Evolutionary conservation across 2,888 invertebrate species (phyloP), one percentile per base, ranked within the genome.

Genomic region (Chrysolina oricalcia): DNA sequence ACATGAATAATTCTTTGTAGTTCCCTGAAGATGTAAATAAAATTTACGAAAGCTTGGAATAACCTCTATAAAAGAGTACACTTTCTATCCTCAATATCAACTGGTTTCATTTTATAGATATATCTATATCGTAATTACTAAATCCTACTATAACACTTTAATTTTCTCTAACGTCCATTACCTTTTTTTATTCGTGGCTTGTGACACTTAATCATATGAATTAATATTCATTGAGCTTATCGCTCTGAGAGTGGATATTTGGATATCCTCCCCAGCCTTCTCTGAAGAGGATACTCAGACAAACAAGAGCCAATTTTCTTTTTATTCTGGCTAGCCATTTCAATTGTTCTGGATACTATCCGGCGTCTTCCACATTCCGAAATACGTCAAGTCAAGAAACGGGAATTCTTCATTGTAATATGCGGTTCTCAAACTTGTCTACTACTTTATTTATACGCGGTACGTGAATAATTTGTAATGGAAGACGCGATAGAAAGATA

Each of bases 271-370:
- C 59, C 27, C 3, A 59, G 9, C 59, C 23, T 59, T 0, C 15
- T 17, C 27, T 27, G n/a, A 48, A 66, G 53, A n/a, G 50, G 63
- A 15, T 27, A 35, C 64, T 63, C 64, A 27, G 56, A 68, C 53
- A 43, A 62, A 70, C 48, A 48, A 70, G 35, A 48, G 17, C n/a
- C 19, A 66, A 41, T 70, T 62, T 70, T 66, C 59, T 50, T 66
- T 62, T 64, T 66, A 48, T 70, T 65, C 66, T 53, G 70, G 69
- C 73, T 73, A 70, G 73, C 50, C 68, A 40, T 71, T 67, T 67
- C 56, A 73, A 72, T 72, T 68, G 62, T 70, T 50, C 23, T 56
- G 65, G 70, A 62, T 62, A 43, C 63, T 53, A 48, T 62, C 70
- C 70, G 72, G 70, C 70, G 56, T 75, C 72, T 70, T 70, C 21